These are phyloP conservation scores for Syngnathus acus DNA, from an alignment of 2,797 vertebrate species.

Conservation along the genomic window DNA sequence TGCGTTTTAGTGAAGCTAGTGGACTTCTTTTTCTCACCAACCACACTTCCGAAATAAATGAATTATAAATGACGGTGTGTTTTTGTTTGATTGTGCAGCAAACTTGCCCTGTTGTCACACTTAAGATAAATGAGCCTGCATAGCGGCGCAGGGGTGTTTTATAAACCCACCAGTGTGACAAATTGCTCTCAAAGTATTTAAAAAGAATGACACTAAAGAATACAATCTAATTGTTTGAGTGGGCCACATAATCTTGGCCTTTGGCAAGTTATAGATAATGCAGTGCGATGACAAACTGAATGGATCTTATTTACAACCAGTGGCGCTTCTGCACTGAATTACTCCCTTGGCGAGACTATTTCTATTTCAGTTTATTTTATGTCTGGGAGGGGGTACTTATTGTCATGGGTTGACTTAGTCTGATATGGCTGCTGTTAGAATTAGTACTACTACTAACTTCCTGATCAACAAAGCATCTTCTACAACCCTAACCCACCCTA, in stretches of 20 bases:
- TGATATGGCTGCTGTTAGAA: too few relatives aligned
- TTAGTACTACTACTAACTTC: too few relatives aligned
- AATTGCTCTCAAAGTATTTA: not conserved
- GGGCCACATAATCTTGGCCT: not conserved
- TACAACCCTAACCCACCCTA: too few relatives aligned
- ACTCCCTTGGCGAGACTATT: too few relatives aligned
- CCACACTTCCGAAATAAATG: constrained; percentile 18
- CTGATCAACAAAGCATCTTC: too few relatives aligned
- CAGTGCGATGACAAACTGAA: too few relatives aligned
- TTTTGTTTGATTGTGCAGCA: constrained; percentile 47
- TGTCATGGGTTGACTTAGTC: too few relatives aligned
- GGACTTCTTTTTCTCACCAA: constrained; percentile 32
- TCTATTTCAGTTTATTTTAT: too few relatives aligned
- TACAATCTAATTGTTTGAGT: not conserved
- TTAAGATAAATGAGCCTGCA: constrained; percentile 63
- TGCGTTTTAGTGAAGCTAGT: constrained; percentile 46
- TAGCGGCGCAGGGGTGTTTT: constrained; percentile 42
- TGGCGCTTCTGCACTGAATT: too few relatives aligned
- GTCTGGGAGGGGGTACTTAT: too few relatives aligned
- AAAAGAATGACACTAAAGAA: not conserved
- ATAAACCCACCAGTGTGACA: constrained; percentile 12
- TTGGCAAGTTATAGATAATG: too few relatives aligned
- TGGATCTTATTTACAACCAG: too few relatives aligned
- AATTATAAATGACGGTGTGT: constrained; percentile 30
- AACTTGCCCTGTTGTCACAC: constrained; percentile 47